Conservation (phyloP, 1,140 invertebrate genomes). For the Mizuhopecten yessoensis region DNA sequence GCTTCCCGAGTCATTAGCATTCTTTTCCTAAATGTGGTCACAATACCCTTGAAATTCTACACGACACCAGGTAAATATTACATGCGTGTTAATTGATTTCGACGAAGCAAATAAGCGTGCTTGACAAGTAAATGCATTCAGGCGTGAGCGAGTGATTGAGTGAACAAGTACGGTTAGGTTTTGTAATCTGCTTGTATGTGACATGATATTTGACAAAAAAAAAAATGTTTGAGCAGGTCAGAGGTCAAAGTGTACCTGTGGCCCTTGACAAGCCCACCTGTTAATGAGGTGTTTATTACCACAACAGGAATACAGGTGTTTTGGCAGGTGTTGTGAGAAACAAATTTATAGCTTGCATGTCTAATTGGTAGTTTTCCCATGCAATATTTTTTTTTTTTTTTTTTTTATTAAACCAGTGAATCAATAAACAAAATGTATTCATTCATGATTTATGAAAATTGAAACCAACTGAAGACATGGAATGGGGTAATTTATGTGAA, state of each 20-base stretch:
- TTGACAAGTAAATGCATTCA: slow-evolving; percentile 9
- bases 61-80: slow-evolving; percentile 15
- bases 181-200: background rate
- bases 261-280: slow-evolving; percentile 5
- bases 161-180: background rate
- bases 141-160: background rate
- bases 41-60: slow-evolving; percentile 26
- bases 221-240: background rate
- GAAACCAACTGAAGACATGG: too few relatives aligned
- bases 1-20: background rate
- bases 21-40: slow-evolving; percentile 25
- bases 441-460: too few relatives aligned
- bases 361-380: background rate
- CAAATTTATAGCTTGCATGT: background rate
- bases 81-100: slow-evolving; percentile 34
- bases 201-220: slow-evolving; percentile 39
- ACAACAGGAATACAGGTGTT: background rate
- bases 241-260: slow-evolving; percentile 12
- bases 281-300: slow-evolving; percentile 20
- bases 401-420: too few relatives aligned
- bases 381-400: too few relatives aligned
- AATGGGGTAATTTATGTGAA: too few relatives aligned
- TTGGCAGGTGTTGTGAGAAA: background rate
- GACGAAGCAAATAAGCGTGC: slow-evolving; percentile 15
- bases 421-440: too few relatives aligned